These are phyloP conservation scores for Parazoanthus swiftii DNA, from an alignment of 92 coral and sea anemone species.

Conservation along the genomic window DNA sequence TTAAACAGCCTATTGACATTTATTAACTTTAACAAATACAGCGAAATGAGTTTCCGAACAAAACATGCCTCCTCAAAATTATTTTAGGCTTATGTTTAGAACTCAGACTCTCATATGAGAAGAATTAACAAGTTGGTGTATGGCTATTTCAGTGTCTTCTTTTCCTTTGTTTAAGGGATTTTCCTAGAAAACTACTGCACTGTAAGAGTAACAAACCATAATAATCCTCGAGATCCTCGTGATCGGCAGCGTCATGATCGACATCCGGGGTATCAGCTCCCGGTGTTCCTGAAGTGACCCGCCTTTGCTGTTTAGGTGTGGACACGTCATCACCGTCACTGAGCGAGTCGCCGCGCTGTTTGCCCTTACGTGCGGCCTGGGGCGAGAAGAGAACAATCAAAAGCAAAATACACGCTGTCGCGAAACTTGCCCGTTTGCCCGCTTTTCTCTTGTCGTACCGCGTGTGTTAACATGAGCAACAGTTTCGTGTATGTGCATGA, in stretches of 20 bases:
- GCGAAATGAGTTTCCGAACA: too few relatives aligned
- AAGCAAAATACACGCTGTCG: not conserved
- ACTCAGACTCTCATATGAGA: too few relatives aligned
- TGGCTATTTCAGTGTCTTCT: too few relatives aligned
- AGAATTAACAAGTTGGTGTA: too few relatives aligned
- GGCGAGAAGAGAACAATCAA: not conserved
- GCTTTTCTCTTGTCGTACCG: too few relatives aligned
- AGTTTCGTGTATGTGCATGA: too few relatives aligned
- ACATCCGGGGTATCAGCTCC: slow-evolving; percentile 33
- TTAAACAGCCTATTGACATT: too few relatives aligned
- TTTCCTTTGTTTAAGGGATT: too few relatives aligned
- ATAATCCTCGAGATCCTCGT: slow-evolving; percentile 31
- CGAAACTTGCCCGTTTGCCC: not conserved
- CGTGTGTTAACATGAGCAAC: too few relatives aligned
- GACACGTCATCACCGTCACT: slow-evolving; percentile 85
- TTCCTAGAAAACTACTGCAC: not conserved
- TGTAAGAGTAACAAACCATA: slow-evolving; percentile 5
- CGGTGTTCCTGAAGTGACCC: slow-evolving; percentile 42
- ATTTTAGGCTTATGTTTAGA: too few relatives aligned
- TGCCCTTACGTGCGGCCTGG: slow-evolving; percentile 54
- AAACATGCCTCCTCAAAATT: too few relatives aligned
- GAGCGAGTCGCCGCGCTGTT: slow-evolving; percentile 59
- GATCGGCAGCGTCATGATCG: slow-evolving; percentile 53
- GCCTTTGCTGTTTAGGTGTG: slow-evolving; percentile 68
- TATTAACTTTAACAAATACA: too few relatives aligned